Evolutionary conservation across 2,797 vertebrate genomes (phyloP), one percentile per base, ranked within the genome.

Genomic region (Rhinatrema bivittatum): DNA sequence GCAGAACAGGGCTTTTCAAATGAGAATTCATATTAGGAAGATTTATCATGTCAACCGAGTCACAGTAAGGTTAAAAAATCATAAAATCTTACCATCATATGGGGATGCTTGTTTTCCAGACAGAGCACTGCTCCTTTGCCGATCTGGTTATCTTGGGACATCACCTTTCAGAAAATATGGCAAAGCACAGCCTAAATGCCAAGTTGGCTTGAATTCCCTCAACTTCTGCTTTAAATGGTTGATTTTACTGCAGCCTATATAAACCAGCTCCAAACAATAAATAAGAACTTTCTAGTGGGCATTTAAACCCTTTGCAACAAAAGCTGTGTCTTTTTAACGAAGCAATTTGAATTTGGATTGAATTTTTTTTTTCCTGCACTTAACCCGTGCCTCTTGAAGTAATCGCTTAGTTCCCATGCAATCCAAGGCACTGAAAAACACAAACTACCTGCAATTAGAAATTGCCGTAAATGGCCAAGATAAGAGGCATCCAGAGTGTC

Each of bases 371-470:
- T 56, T 55, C 72, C 77, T 80, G 77, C 79, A 86, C 84, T 88
- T 88, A 88, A 86, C 86, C 87, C 85, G 46, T 75, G 84, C 78
- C 84, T 87, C 82, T 83, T 78, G 79, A 79, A 84, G 87, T 89
- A 89, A 90, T 87, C 84, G 86, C 74, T 75, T 85, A 86, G 70
- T 68, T 88, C 82, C 86, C 74, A 69, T 81, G 82, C 87, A 89
- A 90, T 89, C 86, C 80, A 87, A 85, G 85, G 86, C 87, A 88
- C 73, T 67, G 69, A 74, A 74, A 76, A 85, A 79, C 82, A 85
- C 68, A 88, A 87, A 90, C 89, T 92, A 94, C 91, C 91, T 94
- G 90, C 89, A 95, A 94, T 97, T 95, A 96, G 91, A 92, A 91
- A 91, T 87, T 89, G 89, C 86, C 86, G 80, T 85, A 87, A 91